phyloP scores from a whole-genome alignment of 1,140 invertebrate species.

The Panagrolaimus sp. region DNA sequence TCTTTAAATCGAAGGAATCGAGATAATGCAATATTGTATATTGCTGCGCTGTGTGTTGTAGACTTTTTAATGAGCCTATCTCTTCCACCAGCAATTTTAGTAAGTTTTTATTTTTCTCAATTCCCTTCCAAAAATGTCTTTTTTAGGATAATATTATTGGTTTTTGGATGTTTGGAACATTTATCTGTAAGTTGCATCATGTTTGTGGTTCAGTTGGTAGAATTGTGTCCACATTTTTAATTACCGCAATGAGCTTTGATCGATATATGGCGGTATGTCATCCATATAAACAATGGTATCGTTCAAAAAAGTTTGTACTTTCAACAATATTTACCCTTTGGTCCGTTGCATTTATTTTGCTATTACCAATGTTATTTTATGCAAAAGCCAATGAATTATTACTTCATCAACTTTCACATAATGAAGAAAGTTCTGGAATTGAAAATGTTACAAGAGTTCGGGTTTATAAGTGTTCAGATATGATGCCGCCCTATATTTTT shows the following conservation, averaged over 20 bases:
- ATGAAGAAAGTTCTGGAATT: slow-evolving; percentile 23
- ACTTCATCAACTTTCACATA: slow-evolving; percentile 46
- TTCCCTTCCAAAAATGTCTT: neutral
- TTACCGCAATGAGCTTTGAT: slow-evolving; percentile 63
- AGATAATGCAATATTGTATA: slow-evolving; percentile 57
- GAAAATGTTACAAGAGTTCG: slow-evolving; percentile 54
- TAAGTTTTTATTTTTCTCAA: slow-evolving; percentile 20
- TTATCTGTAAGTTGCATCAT: slow-evolving; percentile 54
- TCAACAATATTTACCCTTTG: slow-evolving; percentile 41
- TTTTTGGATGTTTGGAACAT: slow-evolving; percentile 58
- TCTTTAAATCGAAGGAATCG: slow-evolving; percentile 19
- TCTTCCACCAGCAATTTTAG: slow-evolving; percentile 56
- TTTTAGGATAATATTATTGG: slow-evolving; percentile 57
- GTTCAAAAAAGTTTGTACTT: slow-evolving; percentile 38
- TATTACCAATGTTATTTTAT: slow-evolving; percentile 55
- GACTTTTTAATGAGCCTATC: slow-evolving; percentile 57
- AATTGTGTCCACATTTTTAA: slow-evolving; percentile 61
- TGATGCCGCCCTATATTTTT: slow-evolving; percentile 53
- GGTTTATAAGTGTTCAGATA: slow-evolving; percentile 57
- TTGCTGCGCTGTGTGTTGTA: slow-evolving; percentile 53
- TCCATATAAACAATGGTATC: slow-evolving; percentile 55
- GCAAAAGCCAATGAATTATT: slow-evolving; percentile 55
- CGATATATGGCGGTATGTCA: slow-evolving; percentile 62
- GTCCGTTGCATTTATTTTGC: slow-evolving; percentile 51
- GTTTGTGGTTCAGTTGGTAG: slow-evolving; percentile 54